Percentiles rank a stretch among this genome's conserved stretches.
Evolutionary conservation across 2,113 vertebrate species (phyloP).

Genomic region (Oreamnos americanus): DNA sequence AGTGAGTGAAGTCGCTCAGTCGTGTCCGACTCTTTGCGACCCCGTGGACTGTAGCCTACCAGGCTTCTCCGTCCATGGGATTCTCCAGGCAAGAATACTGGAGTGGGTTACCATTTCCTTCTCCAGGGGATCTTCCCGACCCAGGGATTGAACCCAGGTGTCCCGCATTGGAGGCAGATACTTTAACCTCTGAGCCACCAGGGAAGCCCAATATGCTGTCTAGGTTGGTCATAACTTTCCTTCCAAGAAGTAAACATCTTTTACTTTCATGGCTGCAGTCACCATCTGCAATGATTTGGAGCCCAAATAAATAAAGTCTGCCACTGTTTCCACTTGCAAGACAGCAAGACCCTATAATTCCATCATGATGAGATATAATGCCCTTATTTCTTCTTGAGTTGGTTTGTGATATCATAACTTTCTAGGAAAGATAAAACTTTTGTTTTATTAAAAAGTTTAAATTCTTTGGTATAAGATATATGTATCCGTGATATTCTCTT

Average conservation of each 20-base stretch:
- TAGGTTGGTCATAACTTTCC: neutral
- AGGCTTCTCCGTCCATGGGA: too few species aligned
- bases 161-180: too few species aligned
- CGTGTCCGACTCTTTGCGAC: too few species aligned
- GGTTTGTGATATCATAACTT: neutral
- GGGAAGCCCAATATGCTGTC: neutral
- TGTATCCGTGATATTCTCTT: neutral
- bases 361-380: neutral
- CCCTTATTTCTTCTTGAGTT: neutral
- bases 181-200: too few species aligned
- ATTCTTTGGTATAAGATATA: neutral
- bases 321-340: neutral
- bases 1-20: too few species aligned
- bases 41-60: too few species aligned
- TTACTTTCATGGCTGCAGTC: neutral
- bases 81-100: too few species aligned
- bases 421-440: too few species aligned
- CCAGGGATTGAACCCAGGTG: too few species aligned
- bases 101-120: too few species aligned
- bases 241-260: neutral
- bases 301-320: neutral
- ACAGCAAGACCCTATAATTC: neutral
- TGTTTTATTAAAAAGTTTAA: neutral
- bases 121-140: too few species aligned
- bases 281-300: neutral